Evolutionary conservation across 1,140 invertebrate species (phyloP), one percentile per base, ranked within the genome.

Genomic region (Spodoptera frugiperda): DNA sequence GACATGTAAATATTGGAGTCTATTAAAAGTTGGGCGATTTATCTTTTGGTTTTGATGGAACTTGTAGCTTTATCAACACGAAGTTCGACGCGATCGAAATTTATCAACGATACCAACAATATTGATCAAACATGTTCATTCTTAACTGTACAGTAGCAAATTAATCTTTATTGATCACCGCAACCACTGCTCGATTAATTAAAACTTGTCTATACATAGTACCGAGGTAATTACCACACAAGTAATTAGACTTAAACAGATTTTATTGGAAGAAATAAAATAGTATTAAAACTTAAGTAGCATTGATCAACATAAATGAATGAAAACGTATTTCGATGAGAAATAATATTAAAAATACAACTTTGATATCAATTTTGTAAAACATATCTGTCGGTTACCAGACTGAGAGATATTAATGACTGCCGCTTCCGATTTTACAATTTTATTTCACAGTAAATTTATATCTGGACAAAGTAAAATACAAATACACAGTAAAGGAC

Each of bases 1-100:
- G 54, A 73, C 54, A 73, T 59, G 71, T 48, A 59, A 59, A 73
- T 53, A 68, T 51, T 59, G 55, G 51, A 30, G 51, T 72, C 68
- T 39, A 72, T 72, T 57, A 72, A 63, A 51, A 51, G 44, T 70
- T 59, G 57, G 39, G 15, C 33, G 6, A 55, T 72, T 57, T 46
- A 48, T 55, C 53, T 68, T 68, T 15, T 21, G 44, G 10, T 53
- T 15, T 51, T 11, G 25, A 68, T 46, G 49, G 19, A 46, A 48
- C 17, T 67, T 67, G 21, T 25, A 14, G 44, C 19, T 67, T 67
- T 63, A 63, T 63, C 33, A 63, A 63, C 59, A 63, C 19, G 44
- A 63, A 63, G 59, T 63, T 63, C 10, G 14, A 12, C 11, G 59
- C 59, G 15, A 63, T 63, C 33, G 44, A 63, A 15, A 33, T 63